Evolutionary conservation across 2,113 vertebrate genomes (phyloP).

Genomic region (Ginglymostoma cirratum): DNA sequence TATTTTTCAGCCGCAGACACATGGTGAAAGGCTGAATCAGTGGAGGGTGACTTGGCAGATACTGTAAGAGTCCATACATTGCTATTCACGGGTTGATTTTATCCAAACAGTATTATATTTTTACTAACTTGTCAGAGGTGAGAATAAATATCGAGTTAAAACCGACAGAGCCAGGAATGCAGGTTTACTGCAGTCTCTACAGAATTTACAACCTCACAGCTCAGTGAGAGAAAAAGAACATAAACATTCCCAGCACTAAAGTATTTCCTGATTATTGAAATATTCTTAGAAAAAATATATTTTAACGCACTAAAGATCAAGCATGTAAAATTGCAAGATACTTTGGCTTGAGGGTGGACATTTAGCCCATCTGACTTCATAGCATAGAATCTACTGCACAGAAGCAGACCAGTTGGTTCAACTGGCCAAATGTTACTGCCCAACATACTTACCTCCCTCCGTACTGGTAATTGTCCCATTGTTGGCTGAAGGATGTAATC

Average conservation of each 20-base stretch:
- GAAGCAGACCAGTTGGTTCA: background rate
- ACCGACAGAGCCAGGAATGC: background rate
- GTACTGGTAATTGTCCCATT: background rate
- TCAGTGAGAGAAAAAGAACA: background rate
- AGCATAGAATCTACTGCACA: background rate
- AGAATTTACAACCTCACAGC: background rate
- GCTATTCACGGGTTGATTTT: conserved; percentile 5
- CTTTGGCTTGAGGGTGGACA: background rate
- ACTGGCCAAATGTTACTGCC: background rate
- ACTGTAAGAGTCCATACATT: background rate
- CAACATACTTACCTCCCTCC: background rate
- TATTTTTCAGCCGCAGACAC: background rate
- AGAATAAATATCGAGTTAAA: conserved; percentile 4
- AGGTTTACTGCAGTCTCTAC: background rate
- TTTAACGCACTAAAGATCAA: background rate
- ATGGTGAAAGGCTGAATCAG: conserved; percentile 17
- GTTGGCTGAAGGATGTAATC: background rate
- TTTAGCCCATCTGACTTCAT: background rate
- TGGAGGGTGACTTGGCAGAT: conserved; percentile 10
- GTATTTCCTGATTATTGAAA: conserved; percentile 30
- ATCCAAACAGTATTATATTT: conserved; percentile 22
- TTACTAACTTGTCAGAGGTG: background rate
- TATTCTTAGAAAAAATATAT: background rate
- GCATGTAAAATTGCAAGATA: conserved; percentile 4
- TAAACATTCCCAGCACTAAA: background rate